Evolutionary conservation across 2,113 vertebrate species (phyloP).

Genomic region (Odocoileus virginianus): DNA sequence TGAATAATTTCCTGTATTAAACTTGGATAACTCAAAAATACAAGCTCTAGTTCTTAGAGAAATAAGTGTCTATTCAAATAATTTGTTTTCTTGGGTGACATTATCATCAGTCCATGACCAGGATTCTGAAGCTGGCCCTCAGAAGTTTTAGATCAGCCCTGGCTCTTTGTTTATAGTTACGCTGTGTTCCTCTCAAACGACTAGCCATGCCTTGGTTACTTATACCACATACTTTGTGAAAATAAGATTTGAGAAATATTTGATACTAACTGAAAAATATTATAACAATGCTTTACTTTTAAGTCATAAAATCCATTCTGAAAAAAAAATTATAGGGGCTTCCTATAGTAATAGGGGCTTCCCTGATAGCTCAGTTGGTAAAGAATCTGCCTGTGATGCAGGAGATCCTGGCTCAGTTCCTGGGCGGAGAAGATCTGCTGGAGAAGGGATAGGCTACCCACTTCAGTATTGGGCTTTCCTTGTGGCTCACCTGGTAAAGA

Average conservation of each 20-base stretch:
- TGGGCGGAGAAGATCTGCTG: too few relatives aligned
- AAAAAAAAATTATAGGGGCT: neutral
- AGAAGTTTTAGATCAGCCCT: neutral
- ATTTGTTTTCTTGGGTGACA: neutral
- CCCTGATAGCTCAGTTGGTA: too few relatives aligned
- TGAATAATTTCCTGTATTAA: conserved; percentile 23
- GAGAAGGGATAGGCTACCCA: too few relatives aligned
- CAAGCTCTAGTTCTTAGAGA: neutral
- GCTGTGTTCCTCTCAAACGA: neutral
- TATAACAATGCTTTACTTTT: neutral
- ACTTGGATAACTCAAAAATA: neutral
- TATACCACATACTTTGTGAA: neutral
- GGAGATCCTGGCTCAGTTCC: too few relatives aligned
- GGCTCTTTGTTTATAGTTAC: neutral
- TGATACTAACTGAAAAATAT: neutral
- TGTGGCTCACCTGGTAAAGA: too few relatives aligned
- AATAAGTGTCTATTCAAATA: conserved; percentile 7
- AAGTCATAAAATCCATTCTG: neutral
- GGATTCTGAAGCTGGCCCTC: neutral
- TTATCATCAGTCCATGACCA: neutral
- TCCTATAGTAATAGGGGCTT: neutral
- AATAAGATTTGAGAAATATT: neutral
- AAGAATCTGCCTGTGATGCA: too few relatives aligned
- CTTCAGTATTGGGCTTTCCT: too few relatives aligned
- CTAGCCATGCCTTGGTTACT: neutral